Conservation (phyloP, 1,140 invertebrate species). For the Drosophila sproati region DNA sequence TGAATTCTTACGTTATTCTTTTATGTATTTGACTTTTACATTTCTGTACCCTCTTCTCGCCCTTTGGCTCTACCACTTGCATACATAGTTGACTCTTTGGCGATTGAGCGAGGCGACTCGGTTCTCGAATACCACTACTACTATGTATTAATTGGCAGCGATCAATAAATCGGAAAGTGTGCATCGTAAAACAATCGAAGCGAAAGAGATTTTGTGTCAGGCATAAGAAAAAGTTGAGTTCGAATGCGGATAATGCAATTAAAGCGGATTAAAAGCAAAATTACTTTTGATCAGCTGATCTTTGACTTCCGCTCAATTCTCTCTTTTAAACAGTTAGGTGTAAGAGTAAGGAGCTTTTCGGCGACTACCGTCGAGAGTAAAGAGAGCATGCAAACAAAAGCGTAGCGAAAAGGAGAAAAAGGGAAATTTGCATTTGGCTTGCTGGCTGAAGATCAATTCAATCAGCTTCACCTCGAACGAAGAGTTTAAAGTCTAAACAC, state of each 20-base stretch:
- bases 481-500: neutral
- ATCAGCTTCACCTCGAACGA: neutral
- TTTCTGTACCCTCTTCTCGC: conserved; percentile 10
- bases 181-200: conserved; percentile 51
- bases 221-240: neutral
- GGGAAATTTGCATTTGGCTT: no score
- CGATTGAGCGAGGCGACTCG: conserved; percentile 6
- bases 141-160: conserved; percentile 52
- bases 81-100: conserved; percentile 41
- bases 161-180: conserved; percentile 38
- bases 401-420: no score
- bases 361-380: no score
- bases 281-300: neutral
- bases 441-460: no score
- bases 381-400: no score
- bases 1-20: conserved; percentile 51
- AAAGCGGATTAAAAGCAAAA: neutral
- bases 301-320: neutral
- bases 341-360: no score
- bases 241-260: neutral
- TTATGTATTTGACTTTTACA: conserved; percentile 51
- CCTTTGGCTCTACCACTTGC: neutral
- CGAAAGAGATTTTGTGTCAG: conserved; percentile 1
- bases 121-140: conserved; percentile 26
- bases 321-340: no score